Conservation (phyloP, 2,797 vertebrate species). For the Scleropages formosus region DNA sequence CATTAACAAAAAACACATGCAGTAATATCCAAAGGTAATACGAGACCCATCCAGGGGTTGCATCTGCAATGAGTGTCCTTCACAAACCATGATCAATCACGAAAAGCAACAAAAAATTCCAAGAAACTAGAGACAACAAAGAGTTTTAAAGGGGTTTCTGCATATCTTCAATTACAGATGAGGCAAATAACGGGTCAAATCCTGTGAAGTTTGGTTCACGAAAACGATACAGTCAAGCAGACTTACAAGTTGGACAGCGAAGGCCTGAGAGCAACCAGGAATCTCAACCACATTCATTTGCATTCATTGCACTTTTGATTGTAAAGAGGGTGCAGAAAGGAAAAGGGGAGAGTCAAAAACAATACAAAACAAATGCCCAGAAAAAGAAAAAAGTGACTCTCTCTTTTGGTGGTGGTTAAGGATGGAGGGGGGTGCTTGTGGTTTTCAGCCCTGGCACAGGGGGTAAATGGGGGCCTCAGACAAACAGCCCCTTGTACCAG, state of each 20-base stretch:
- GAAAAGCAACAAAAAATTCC: slow-evolving; percentile 1
- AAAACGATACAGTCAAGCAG: background rate
- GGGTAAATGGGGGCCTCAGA: slow-evolving; percentile 25
- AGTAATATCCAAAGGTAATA: background rate
- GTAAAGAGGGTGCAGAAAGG: slow-evolving; percentile 17
- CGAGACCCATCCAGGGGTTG: background rate
- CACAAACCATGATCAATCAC: background rate
- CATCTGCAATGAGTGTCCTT: no score
- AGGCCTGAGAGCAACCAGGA: slow-evolving; percentile 13
- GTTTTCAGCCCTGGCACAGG: slow-evolving; percentile 36
- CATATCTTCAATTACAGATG: background rate
- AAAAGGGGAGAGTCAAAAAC: slow-evolving; percentile 24
- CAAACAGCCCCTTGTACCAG: slow-evolving; percentile 39
- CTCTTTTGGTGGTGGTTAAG: slow-evolving; percentile 23
- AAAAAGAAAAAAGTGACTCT: slow-evolving; percentile 5
- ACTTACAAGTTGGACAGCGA: background rate
- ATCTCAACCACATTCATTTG: slow-evolving; percentile 20
- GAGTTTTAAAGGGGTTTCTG: slow-evolving; percentile 9
- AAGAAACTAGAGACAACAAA: slow-evolving; percentile 1
- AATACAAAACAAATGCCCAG: slow-evolving; percentile 27
- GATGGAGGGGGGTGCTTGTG: background rate
- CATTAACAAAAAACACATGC: background rate
- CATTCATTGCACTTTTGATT: slow-evolving; percentile 29
- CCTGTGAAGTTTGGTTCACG: slow-evolving; percentile 14
- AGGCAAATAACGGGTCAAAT: background rate